Evolutionary conservation across 2,797 vertebrate species (phyloP), one percentile per base, ranked within the genome.

Genomic region (Peromyscus melanophrys): DNA sequence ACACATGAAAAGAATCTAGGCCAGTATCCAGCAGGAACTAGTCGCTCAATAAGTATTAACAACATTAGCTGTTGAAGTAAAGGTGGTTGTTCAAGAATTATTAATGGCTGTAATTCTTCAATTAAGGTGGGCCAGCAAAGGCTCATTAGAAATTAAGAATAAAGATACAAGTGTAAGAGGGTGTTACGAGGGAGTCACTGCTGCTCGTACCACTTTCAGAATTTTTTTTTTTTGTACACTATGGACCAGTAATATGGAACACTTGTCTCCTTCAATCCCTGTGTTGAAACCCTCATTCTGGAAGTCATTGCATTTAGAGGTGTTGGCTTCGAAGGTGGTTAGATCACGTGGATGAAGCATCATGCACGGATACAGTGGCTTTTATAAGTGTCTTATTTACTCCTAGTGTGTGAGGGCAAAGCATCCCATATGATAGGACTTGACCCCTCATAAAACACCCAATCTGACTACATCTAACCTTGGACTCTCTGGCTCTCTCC

Each of bases 21-120:
- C 80, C 69, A 73, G 77, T 29, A 52, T 65, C 75, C 86, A 86
- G 40, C 52, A 91, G 27, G 57, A 83, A 86, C 49, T 49, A 78
- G 77, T 23, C 69, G 14, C 46, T 96, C 95, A 95, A 86, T 96
- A 76, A 91, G 65, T 55, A 89, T 2, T 65, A 78, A 77, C 69
- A 69, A 65, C 10, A 69, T 19, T 40, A 76, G 57, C 61, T 85
- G n/a, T 67, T 73, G 75, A 55, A 89, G 52, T n/a, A 43, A 95
- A 87, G 61, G 34, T 52, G 77, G 43, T 6, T 78, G 29, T 59
- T 95, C 96, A 94, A 82, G 94, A 82, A 86, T 63, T 52, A 85
- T 19, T 76, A 73, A 76, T 40, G 55, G 34, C 52, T 75, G 27
- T 34, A 80, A 57, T 77, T 85, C 46, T 76, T 89, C 92, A 61